Base-by-base conservation (phyloP, 2,797 vertebrate species). In the Serranus cabrilla region DNA sequence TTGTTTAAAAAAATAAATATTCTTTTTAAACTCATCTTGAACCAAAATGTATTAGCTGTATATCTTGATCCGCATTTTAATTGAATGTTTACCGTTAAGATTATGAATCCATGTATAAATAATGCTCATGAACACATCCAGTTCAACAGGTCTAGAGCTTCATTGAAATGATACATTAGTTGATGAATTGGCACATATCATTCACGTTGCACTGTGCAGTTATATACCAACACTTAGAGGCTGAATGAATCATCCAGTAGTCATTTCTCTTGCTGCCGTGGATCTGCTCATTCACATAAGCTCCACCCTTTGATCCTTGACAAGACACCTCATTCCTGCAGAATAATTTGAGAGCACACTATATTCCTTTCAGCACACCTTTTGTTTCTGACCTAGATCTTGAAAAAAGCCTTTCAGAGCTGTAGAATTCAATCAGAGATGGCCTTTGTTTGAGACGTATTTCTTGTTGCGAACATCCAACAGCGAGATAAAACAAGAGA, bases 371-470 rank as follows among this genome's bases (percentile, higher is more conserved):
- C 60, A 65, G 45, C 40, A 31, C 50, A 63, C 34, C 23, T 74
- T 79, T 76, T 72, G 11, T 25, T n/a, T 69, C 51, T 54, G 52
- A 71, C 49, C 66, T 39, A 75, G 34, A 76, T 82, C 58, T 75
- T 39, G 3, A 52, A 50, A 43, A 7, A 57, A 63, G 0, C 10
- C 23, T 52, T 23, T 5, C 0, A 0, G 20, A 45, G 46, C 49
- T 47, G 13, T 11, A 52, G 25, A 20, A 39, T 31, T 51, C 14
- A n/a, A 40, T 46, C 11, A 65, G n/a, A 37, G 18, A 43, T 39
- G 56, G 57, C 45, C 11, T n/a, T 43, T 23, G 20, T 56, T 51
- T 42, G 21, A 54, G 5, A n/a, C 2, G 11, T 10, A 5, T 37
- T 31, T 31, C 45, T 52, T 50, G 34, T 66, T 7, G 17, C 73